A percentile compares a stretch with the other conserved stretches of the same genome.
phyloP scores from a whole-genome alignment of 1,140 invertebrate genomes.

The Colletes latitarsis region DNA sequence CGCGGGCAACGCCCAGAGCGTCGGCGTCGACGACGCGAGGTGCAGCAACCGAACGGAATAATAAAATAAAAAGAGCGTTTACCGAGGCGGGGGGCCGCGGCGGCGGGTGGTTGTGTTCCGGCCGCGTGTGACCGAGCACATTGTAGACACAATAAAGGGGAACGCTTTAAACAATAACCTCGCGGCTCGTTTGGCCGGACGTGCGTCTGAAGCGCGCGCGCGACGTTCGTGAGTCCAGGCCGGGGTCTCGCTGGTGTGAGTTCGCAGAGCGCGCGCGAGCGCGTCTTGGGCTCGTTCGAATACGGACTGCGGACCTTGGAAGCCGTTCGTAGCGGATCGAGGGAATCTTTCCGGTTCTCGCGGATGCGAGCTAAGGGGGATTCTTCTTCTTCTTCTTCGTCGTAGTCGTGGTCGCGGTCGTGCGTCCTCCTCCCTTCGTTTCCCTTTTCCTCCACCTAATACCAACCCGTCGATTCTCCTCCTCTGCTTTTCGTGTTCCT shows the following conservation, averaged over 20 bases:
- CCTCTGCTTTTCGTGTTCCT: constrained; percentile 47
- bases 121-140: constrained; percentile 66
- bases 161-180: constrained; percentile 74
- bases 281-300: constrained; percentile 56
- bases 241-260: background rate
- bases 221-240: constrained; percentile 49
- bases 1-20: constrained; percentile 52
- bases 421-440: constrained; percentile 2
- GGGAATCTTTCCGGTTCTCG: constrained; percentile 81
- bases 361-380: constrained; percentile 70
- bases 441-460: constrained; percentile 33
- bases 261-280: background rate
- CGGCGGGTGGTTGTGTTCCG: constrained; percentile 55
- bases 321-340: constrained; percentile 79
- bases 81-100: constrained; percentile 29
- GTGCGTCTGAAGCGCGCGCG: constrained; percentile 66
- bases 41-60: constrained; percentile 47
- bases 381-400: constrained; percentile 67
- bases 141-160: constrained; percentile 74
- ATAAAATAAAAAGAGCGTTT: constrained; percentile 55
- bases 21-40: constrained; percentile 18
- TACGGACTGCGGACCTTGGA: constrained; percentile 76
- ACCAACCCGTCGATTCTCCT: background rate
- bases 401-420: constrained; percentile 13
- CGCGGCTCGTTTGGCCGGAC: constrained; percentile 71